Evolutionary conservation across 2,888 invertebrate genomes (phyloP), one percentile per base, ranked within the genome.

Genomic region (Dicroscelio sp.): DNA sequence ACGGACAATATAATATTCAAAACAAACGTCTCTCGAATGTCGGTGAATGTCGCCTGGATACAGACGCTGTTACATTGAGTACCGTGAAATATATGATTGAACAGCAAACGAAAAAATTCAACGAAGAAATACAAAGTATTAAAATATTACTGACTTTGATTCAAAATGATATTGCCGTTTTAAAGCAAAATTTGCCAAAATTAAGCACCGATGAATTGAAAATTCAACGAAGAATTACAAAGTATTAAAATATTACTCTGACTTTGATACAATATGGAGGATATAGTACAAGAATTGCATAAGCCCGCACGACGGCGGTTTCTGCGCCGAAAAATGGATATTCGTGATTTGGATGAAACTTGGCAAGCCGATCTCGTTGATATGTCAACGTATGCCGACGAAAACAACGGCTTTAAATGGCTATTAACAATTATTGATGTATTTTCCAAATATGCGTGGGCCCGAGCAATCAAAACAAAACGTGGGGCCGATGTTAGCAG

Each of bases 401-500:
- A 65, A 31, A 84, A 90, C 63, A 95, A 94, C 14, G 94, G 94
- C 5, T 94, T 93, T 85, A 94, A 94, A 83, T 96, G 95, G 82
- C 90, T 97, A 67, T 90, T 97, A 76, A 94, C 95, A 20, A 93
- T 96, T 12, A 97, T 96, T 71, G 80, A 86, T 60, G 63, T 86
- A 17, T 86, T 96, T 93, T 96, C 96, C 1, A 97, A 97, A 94
- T 97, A 93, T 93, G 94, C 96, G 5, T 97, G 88, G 86, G 73
- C 86, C 14, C 55, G 76, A 23, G 94, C 94, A 12, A 94, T 93
- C 90, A 76, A 88, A 52, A 88, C 88, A n/a, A n/a, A n/a, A n/a
- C n/a, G n/a, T n/a, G n/a, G n/a, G n/a, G n/a, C n/a, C n/a, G n/a
- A n/a, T n/a, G n/a, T n/a, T n/a, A n/a, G n/a, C n/a, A n/a, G n/a